Evolutionary conservation across 2,888 invertebrate genomes (phyloP), one percentile per base, ranked within the genome.

Genomic region (Drosophila formosana): DNA sequence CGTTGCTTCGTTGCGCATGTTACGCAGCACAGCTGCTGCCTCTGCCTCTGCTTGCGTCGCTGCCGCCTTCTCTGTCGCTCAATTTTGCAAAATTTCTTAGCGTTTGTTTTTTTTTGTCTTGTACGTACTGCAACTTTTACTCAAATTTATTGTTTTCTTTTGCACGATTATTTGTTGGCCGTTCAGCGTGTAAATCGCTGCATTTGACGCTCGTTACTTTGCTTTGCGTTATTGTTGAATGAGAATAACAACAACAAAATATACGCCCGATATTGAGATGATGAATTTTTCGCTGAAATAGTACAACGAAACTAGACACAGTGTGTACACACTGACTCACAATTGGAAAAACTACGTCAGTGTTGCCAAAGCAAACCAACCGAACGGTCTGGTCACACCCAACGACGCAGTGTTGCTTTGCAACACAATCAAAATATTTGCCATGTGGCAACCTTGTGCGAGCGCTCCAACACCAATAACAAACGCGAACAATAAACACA

Each of bases 221-320:
- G 43, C 55, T 72, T 71, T 58, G 8, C 64, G 57, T 66, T 75
- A 66, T 78, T 75, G 63, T 72, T 78, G 43, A 64, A 72, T 75
- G 25, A 56, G 72, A 75, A 78, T 66, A 78, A 75, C 49, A 72
- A 78, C 64, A 78, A 71, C 63, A 75, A 76, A 67, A 68, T 72
- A 55, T 68, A 63, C 73, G 69, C 73, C 75, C 77, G 69, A 76
- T 57, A 63, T 34, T 47, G 7, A 64, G 77, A 77, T 77, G 77
- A 77, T 78, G 72, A 78, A 77, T 78, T 77, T 76, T 78, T 78
- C 75, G 75, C 78, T 72, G 64, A 74, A 74, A 76, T 66, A 70
- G 66, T 66, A 66, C 69, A 73, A 74, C 74, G 78, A 76, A 74
- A 73, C 74, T 66, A 62, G n/a, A 41, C 53, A 56, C 67, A 78